These are phyloP conservation scores for Oryzias celebensis DNA, from an alignment of 2,113 vertebrate species.

Conservation along the genomic window DNA sequence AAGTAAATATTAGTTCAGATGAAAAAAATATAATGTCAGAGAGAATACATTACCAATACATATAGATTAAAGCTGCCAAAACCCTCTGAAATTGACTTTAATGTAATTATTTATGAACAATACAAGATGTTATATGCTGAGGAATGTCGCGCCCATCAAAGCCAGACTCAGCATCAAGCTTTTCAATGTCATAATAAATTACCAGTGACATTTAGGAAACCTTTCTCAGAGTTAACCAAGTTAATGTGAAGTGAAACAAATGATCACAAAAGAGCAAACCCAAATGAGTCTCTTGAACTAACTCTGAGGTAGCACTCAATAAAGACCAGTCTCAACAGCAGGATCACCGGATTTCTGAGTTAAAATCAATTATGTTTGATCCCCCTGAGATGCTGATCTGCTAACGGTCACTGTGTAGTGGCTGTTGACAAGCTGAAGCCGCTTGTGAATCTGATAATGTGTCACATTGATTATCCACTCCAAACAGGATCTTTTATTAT, in stretches of 20 bases:
- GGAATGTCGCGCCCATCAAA: conserved; percentile 12
- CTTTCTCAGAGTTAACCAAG: conserved; percentile 1
- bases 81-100: conserved; percentile 33
- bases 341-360: conserved; percentile 13
- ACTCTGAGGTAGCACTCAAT: conserved; percentile 20
- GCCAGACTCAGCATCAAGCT: conserved; percentile 19
- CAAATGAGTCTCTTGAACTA: conserved; percentile 7
- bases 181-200: conserved; percentile 33
- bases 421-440: conserved; percentile 7
- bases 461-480: neutral
- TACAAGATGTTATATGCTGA: neutral
- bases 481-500: neutral
- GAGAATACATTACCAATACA: neutral
- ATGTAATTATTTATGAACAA: conserved; percentile 16
- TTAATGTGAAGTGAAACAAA: conserved; percentile 3
- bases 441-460: conserved; percentile 33
- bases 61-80: conserved; percentile 55
- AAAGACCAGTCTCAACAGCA: conserved; percentile 6
- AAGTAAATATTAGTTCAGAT: conserved; percentile 28
- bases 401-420: conserved; percentile 21
- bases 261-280: conserved; percentile 23
- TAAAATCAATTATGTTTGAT: conserved; percentile 38
- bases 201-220: conserved; percentile 27
- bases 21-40: conserved; percentile 7
- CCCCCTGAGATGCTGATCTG: conserved; percentile 27